Conservation (phyloP, 2,113 vertebrate species). For the Catharus fuscescens region DNA sequence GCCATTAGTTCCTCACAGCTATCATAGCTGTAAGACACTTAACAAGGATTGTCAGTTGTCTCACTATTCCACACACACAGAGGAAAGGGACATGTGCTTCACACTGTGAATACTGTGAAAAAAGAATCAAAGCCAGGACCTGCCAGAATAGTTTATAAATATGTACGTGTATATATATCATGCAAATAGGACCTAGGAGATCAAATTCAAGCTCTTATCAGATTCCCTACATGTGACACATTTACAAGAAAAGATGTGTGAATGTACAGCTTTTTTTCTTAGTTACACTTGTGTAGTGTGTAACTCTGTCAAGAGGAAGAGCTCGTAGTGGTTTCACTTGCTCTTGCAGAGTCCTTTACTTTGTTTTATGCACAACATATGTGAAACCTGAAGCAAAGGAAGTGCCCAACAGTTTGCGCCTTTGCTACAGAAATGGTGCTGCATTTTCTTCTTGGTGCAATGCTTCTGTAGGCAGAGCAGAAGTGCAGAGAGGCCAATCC, state of each 20-base stretch:
- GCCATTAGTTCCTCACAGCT: slow-evolving; percentile 17
- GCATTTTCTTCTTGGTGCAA: background rate
- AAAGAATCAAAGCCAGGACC: background rate
- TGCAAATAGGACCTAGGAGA: background rate
- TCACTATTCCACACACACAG: background rate
- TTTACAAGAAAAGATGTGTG: background rate
- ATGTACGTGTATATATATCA: background rate
- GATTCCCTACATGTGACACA: background rate
- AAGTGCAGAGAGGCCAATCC: background rate
- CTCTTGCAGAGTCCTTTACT: background rate
- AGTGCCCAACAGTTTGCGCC: background rate
- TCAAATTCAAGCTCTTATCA: background rate
- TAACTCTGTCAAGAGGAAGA: background rate
- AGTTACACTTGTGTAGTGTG: background rate
- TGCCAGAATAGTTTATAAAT: background rate
- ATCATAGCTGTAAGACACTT: background rate
- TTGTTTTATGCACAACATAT: background rate
- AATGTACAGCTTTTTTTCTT: background rate
- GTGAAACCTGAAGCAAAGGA: background rate
- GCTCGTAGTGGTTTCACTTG: background rate
- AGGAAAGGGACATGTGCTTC: background rate
- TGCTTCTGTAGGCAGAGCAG: background rate
- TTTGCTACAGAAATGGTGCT: background rate
- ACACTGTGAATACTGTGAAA: background rate
- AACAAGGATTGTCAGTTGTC: background rate